Conservation (phyloP, 1,140 invertebrate species). For the Thereuonema tuberculata region DNA sequence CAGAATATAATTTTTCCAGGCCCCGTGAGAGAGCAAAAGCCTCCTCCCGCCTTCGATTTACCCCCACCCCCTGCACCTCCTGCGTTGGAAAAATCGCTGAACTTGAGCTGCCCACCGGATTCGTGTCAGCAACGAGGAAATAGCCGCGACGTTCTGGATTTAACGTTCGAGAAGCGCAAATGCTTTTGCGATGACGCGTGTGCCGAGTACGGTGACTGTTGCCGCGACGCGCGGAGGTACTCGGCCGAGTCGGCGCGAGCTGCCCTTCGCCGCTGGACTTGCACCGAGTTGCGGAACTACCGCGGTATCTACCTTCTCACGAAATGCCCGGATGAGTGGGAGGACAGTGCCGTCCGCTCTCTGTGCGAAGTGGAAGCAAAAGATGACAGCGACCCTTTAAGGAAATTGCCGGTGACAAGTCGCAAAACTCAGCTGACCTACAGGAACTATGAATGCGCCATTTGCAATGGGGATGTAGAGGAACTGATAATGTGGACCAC, state of each 20-base stretch:
- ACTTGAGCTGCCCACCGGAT: no score
- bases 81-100: no score
- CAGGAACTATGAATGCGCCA: constrained; percentile 41
- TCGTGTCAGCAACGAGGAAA: background rate
- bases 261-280: constrained; percentile 24
- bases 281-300: constrained; percentile 29
- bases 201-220: constrained; percentile 38
- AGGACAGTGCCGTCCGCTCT: constrained; percentile 19
- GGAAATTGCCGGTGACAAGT: constrained; percentile 34
- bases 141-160: background rate
- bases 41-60: no score
- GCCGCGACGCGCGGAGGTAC: constrained; percentile 32
- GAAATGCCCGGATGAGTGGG: constrained; percentile 32
- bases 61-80: no score
- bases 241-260: constrained; percentile 23
- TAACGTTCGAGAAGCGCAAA: background rate
- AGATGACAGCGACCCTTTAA: constrained; percentile 29
- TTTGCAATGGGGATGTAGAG: constrained; percentile 35
- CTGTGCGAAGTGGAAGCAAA: constrained; percentile 22
- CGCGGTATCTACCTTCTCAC: constrained; percentile 36
- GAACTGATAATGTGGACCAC: constrained; percentile 32
- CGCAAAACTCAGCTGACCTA: constrained; percentile 35
- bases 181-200: constrained; percentile 39
- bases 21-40: no score
- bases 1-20: no score